A percentile compares a stretch with the other conserved stretches of the same genome.
These are phyloP conservation scores for Eriocheir sinensis DNA, from an alignment of 1,140 invertebrate genomes.

Conservation along the genomic window DNA sequence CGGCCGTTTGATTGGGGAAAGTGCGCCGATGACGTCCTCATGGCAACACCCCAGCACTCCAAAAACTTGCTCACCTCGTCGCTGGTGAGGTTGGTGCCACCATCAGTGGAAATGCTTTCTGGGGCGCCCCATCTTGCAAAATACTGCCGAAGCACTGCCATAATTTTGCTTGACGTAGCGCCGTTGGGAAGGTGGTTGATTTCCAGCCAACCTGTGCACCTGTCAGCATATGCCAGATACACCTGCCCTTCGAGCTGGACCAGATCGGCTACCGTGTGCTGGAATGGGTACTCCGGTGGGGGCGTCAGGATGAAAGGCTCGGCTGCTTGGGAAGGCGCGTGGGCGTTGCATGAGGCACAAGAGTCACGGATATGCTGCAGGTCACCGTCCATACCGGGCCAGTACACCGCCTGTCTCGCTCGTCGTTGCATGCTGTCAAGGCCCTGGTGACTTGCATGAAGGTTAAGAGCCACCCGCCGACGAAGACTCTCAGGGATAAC, in stretches of 20 bases:
- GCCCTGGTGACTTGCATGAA: constrained; percentile 17
- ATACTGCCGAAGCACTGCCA: neutral
- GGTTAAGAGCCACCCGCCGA: neutral
- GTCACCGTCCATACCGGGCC: neutral
- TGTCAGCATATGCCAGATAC: constrained; percentile 26
- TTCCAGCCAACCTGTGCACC: neutral
- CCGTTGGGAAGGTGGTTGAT: neutral
- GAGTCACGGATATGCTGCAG: neutral
- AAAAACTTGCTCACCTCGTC: neutral
- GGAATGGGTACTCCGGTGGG: neutral
- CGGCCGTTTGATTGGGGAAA: neutral
- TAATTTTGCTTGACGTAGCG: neutral
- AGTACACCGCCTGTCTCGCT: constrained; percentile 4
- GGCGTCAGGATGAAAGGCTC: neutral
- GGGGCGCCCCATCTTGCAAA: neutral
- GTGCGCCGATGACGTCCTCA: neutral
- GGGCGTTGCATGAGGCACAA: neutral
- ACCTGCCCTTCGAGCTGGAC: neutral
- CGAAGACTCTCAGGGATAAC: neutral
- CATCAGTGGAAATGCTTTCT: neutral
- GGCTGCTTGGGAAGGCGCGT: neutral
- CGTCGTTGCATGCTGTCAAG: constrained; percentile 10
- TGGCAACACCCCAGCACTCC: neutral
- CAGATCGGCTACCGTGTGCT: neutral
- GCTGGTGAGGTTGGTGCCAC: neutral